Conservation (phyloP, 1,140 invertebrate genomes). For the Bombus pyrosoma region DNA sequence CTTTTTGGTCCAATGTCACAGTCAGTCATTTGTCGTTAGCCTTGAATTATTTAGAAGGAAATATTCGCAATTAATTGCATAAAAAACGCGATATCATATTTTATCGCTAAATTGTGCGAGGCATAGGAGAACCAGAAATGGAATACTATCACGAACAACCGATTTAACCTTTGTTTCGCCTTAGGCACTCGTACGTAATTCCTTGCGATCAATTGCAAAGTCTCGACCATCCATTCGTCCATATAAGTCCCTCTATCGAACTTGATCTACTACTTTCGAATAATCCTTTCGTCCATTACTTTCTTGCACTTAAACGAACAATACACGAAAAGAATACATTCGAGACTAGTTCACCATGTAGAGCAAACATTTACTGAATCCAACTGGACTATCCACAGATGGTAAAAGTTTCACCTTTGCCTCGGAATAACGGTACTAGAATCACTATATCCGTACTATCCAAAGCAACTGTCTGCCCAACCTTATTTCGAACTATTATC, state of each 20-base stretch:
- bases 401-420: constrained; percentile 45
- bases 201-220: neutral
- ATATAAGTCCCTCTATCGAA: neutral
- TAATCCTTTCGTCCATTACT: neutral
- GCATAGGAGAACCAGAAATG: neutral
- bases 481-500: constrained; percentile 32
- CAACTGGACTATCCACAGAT: neutral
- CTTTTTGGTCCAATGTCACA: neutral
- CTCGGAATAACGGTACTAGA: constrained; percentile 35
- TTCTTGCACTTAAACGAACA: neutral
- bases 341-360: neutral
- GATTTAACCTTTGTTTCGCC: constrained; percentile 36
- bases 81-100: neutral
- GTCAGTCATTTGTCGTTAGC: neutral
- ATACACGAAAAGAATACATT: neutral
- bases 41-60: neutral
- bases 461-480: constrained; percentile 3
- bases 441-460: too few relatives aligned
- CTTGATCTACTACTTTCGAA: constrained; percentile 5
- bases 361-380: constrained; percentile 27
- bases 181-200: neutral
- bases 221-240: neutral
- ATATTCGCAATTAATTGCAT: neutral
- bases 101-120: neutral
- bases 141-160: neutral